Evolutionary conservation across 1,140 invertebrate genomes (phyloP), one percentile per base, ranked within the genome.

Genomic region (Megalopta genalis): DNA sequence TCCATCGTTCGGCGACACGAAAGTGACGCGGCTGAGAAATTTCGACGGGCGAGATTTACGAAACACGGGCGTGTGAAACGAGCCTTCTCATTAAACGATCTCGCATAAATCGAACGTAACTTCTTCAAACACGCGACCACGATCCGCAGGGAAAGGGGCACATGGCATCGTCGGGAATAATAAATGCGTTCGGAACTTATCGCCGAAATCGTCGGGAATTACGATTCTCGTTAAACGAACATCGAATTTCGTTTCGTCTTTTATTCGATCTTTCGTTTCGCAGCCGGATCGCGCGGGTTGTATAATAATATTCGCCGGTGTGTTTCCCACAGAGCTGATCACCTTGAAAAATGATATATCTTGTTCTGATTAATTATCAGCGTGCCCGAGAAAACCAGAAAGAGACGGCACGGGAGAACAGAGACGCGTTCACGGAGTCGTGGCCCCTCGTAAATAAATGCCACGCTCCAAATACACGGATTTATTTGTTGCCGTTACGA

Each of bases 271-370:
- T 46, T 46, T 46, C 42, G 42, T 46, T 8, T 6, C 42, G 42
- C 9, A 6, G 16, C 2, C 49, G 49, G 49, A n/a, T 21, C 49
- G 46, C 49, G 10, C 49, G 46, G 12, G 49, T 57, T n/a, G 54
- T 57, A 57, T 57, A 57, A 57, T 57, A 57, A 57, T 21, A 21
- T 57, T n/a, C 49, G 21, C n/a, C 37, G 16, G 32, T n/a, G 32
- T n/a, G 27, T 62, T 77, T 69, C 75, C 59, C 57, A 59, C 54
- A 1, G 27, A 70, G 67, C 42, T 39, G 67, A 77, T 77, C 75
- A 62, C 75, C 67, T 77, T 77, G 75, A 70, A 70, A 70, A 70
- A 70, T 70, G 42, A 77, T 70, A 77, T 10, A 77, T 59, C 66
- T 39, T 12, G 67, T 70, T 63, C 67, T 70, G 75, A 77, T 77